Evolutionary conservation across 2,113 vertebrate species (phyloP), one percentile per base, ranked within the genome.

Genomic region (Nettapus auritus): DNA sequence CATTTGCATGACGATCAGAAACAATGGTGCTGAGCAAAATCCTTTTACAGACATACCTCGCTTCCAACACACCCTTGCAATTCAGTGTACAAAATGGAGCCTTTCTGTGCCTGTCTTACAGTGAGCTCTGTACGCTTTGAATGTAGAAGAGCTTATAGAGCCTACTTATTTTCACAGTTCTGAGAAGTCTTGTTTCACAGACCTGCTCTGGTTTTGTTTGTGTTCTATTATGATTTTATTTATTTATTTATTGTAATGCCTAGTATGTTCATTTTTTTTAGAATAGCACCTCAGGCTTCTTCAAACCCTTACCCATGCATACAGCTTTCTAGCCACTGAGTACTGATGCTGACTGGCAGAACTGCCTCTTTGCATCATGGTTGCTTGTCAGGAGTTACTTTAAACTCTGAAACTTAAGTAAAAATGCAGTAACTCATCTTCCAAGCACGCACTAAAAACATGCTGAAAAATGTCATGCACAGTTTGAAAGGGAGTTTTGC

Each of bases 1-100:
- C 11, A 31, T 23, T 53, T 12, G 13, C 0, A 0, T 6, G 23
- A 38, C 1, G 13, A 22, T n/a, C 13, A 3, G 0, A 2, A 59
- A 53, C 8, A 9, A 2, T 42, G 21, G 12, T 48, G 21, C 52
- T 53, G 44, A 59, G 13, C 6, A 28, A 71, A 89, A 21, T 8
- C 42, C 16, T 75, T 44, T 59, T 42, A 18, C 13, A 71, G 46
- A 19, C 8, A 12, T 34, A 21, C 8, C 22, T 13, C 13, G 0
- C 33, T 57, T 36, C 33, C 28, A 57, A 6, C 8, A 18, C 19
- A 6, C 5, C 1, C 2, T 4, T 4, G 10, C 18, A 5, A 26
- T 52, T 73, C 7, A 2, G 3, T 8, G 21, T 14, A 11, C 28
- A 33, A 76, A 59, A 14, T n/a, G 40, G 6, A 33, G 26, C 26